These are phyloP conservation scores for Cephus pulcher DNA, from an alignment of 2,888 invertebrate species.

Conservation along the genomic window DNA sequence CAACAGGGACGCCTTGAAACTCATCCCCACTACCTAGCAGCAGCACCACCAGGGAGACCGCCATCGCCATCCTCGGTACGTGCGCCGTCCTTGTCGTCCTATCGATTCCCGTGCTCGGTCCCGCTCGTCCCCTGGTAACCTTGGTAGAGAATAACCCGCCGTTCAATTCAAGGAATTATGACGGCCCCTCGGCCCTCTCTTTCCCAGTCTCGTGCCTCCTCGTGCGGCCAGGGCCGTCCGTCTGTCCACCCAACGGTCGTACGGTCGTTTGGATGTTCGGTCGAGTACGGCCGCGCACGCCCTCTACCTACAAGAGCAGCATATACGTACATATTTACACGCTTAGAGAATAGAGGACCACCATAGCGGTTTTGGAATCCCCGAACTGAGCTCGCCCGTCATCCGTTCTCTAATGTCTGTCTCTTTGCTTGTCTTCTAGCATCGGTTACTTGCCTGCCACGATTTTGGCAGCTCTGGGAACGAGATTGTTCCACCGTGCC, in stretches of 20 bases:
- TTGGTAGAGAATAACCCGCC: conserved; percentile 64
- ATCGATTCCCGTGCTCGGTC: conserved; percentile 52
- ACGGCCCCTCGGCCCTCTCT: conserved; percentile 53
- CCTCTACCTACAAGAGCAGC: not conserved
- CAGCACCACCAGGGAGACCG: not conserved
- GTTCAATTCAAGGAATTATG: conserved; percentile 67
- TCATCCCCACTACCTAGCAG: not conserved
- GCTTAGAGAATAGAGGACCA: conserved; percentile 17
- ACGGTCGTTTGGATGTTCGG: not conserved
- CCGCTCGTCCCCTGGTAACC: conserved; percentile 53
- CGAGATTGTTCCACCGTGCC: not conserved
- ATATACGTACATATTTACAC: conserved; percentile 35
- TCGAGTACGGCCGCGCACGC: not conserved
- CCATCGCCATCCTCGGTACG: conserved; percentile 20
- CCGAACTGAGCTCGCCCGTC: not conserved
- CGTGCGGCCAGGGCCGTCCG: conserved; percentile 27
- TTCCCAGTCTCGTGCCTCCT: conserved; percentile 43
- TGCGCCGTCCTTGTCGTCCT: conserved; percentile 57
- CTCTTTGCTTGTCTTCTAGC: not conserved
- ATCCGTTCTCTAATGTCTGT: not conserved
- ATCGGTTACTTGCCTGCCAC: not conserved
- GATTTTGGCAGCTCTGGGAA: not conserved
- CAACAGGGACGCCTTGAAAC: conserved; percentile 46
- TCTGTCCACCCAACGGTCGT: not conserved
- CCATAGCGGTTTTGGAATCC: conserved; percentile 16